Conservation (phyloP, 2,888 invertebrate genomes). For the Oxycera nigricornis region DNA sequence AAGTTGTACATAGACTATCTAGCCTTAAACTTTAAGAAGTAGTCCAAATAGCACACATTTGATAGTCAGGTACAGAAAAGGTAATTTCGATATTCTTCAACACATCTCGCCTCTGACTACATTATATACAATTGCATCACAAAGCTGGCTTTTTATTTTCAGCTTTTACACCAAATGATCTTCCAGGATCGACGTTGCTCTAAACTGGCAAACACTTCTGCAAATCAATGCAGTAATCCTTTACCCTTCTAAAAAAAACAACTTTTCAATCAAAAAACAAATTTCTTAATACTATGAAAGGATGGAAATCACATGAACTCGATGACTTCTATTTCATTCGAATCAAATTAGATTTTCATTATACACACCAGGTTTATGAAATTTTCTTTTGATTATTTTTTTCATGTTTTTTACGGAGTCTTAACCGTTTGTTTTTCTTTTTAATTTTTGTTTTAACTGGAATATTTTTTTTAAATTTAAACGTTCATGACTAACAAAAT, state of each 20-base stretch:
- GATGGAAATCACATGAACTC: background rate
- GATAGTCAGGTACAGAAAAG: background rate
- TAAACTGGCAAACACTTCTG: conserved; percentile 6
- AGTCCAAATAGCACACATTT: background rate
- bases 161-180: conserved; percentile 60
- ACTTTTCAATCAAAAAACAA: background rate
- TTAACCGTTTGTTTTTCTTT: conserved; percentile 1
- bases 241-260: background rate
- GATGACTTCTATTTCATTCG: background rate
- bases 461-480: too few relatives aligned
- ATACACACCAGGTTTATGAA: background rate
- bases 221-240: background rate
- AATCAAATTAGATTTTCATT: background rate
- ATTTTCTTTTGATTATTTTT: background rate
- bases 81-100: background rate
- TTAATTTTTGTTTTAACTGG: background rate
- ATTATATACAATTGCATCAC: conserved; percentile 9
- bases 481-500: conserved; percentile 1
- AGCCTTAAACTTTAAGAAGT: background rate
- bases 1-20: too few relatives aligned
- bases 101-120: background rate
- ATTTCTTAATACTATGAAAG: too few relatives aligned
- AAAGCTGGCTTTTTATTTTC: conserved; percentile 52
- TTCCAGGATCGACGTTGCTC: conserved; percentile 54
- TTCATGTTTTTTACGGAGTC: background rate